Conservation (phyloP, 64 coral and sea anemone species). For the Montipora capricornis region DNA sequence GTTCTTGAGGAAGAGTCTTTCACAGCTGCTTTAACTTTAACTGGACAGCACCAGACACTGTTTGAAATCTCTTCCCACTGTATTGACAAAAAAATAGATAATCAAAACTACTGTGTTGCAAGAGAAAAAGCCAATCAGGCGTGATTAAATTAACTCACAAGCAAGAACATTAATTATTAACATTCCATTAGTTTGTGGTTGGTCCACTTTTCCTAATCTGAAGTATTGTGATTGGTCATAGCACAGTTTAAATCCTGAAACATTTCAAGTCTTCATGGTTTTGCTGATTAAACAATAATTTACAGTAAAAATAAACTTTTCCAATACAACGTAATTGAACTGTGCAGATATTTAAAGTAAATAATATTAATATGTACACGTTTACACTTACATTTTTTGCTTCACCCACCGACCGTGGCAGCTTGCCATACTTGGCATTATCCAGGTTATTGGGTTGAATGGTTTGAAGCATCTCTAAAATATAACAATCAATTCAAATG, state of each 20-base stretch:
- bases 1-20: slow-evolving; percentile 11
- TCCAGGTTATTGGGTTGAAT: not conserved
- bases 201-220: too few relatives aligned
- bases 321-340: too few relatives aligned
- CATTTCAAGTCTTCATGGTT: too few relatives aligned
- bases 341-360: not conserved
- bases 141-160: too few relatives aligned
- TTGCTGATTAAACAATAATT: too few relatives aligned
- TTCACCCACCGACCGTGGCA: not conserved
- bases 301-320: too few relatives aligned
- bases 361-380: not conserved
- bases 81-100: not conserved
- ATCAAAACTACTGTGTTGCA: not conserved
- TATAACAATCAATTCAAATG: not conserved
- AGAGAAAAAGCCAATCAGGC: too few relatives aligned
- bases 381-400: slow-evolving; percentile 40
- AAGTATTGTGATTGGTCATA: too few relatives aligned
- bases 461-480: slow-evolving; percentile 10
- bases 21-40: slow-evolving; percentile 54
- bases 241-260: too few relatives aligned
- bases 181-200: too few relatives aligned
- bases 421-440: not conserved
- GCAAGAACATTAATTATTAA: too few relatives aligned
- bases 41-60: slow-evolving; percentile 39
- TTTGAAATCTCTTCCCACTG: slow-evolving; percentile 56